A percentile compares a stretch with the other conserved stretches of the same genome.
Evolutionary conservation across 2,888 invertebrate species (phyloP).

Genomic region (Pseudoips prasinana): DNA sequence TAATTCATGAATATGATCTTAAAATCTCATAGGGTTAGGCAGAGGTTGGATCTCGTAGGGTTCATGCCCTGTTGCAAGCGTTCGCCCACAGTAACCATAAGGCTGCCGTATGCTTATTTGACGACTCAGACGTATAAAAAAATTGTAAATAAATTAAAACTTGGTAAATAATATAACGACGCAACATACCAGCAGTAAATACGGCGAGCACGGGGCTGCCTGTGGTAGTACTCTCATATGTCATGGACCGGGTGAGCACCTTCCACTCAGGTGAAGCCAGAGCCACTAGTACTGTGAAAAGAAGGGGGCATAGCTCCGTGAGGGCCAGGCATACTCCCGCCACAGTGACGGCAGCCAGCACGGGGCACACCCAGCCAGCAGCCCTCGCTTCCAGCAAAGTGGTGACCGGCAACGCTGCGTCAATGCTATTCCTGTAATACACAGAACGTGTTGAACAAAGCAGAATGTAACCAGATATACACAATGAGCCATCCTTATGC

Average conservation of each 20-base stretch:
- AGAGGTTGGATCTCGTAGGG: no score
- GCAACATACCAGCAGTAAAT: slow-evolving; percentile 84
- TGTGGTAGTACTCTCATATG: slow-evolving; percentile 82
- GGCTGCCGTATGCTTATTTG: no score
- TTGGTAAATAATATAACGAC: no score
- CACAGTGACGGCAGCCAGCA: slow-evolving; percentile 82
- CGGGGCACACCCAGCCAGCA: slow-evolving; percentile 83
- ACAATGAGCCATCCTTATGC: slow-evolving; percentile 12
- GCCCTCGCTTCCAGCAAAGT: slow-evolving; percentile 82
- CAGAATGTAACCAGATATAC: slow-evolving; percentile 12
- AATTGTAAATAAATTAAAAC: no score
- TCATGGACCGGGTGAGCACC: slow-evolving; percentile 82
- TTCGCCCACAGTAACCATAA: no score
- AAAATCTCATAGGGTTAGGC: no score
- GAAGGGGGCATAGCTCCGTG: slow-evolving; percentile 82
- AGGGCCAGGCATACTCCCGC: slow-evolving; percentile 83
- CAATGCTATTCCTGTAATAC: slow-evolving; percentile 72
- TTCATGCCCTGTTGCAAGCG: no score
- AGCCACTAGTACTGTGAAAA: slow-evolving; percentile 78
- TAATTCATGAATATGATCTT: no score
- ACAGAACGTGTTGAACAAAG: slow-evolving; percentile 6
- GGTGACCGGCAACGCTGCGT: slow-evolving; percentile 82
- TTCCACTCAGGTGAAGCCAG: slow-evolving; percentile 84
- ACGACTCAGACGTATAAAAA: no score
- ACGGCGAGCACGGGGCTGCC: slow-evolving; percentile 85